These are phyloP conservation scores for Aleiodes alternator DNA, from an alignment of 2,888 invertebrate species.

Conservation along the genomic window DNA sequence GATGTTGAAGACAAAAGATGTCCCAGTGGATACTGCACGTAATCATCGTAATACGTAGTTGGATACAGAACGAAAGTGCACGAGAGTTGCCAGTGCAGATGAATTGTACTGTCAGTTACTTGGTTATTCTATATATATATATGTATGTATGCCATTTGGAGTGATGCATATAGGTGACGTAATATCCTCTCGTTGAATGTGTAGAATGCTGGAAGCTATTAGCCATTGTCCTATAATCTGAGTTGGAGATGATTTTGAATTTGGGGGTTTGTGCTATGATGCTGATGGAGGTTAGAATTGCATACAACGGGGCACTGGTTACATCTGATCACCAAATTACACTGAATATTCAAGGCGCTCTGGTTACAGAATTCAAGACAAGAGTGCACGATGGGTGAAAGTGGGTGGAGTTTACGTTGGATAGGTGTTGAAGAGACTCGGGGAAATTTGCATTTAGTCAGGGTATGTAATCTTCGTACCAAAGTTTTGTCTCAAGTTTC, in stretches of 20 bases:
- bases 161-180: constrained; percentile 16
- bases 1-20: constrained; percentile 15
- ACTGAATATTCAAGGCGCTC: constrained; percentile 13
- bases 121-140: background rate
- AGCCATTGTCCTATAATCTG: constrained; percentile 56
- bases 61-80: background rate
- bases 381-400: constrained; percentile 10
- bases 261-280: constrained; percentile 43
- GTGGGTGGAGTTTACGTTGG: constrained; percentile 30
- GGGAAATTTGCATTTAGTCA: constrained; percentile 30
- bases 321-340: constrained; percentile 34
- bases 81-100: constrained; percentile 13
- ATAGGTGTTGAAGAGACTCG: constrained; percentile 18
- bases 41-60: constrained; percentile 8
- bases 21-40: background rate
- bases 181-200: constrained; percentile 23
- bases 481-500: constrained; percentile 29
- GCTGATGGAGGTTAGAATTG: constrained; percentile 21
- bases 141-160: background rate
- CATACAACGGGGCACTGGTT: constrained; percentile 9
- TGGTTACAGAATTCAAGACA: too few species aligned
- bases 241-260: constrained; percentile 38
- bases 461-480: constrained; percentile 17
- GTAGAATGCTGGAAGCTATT: constrained; percentile 53
- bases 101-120: constrained; percentile 22